A percentile compares a stretch with the other conserved stretches of the same genome.
These are phyloP conservation scores for Octodon degus DNA, from an alignment of 2,113 vertebrate genomes.

Conservation along the genomic window DNA sequence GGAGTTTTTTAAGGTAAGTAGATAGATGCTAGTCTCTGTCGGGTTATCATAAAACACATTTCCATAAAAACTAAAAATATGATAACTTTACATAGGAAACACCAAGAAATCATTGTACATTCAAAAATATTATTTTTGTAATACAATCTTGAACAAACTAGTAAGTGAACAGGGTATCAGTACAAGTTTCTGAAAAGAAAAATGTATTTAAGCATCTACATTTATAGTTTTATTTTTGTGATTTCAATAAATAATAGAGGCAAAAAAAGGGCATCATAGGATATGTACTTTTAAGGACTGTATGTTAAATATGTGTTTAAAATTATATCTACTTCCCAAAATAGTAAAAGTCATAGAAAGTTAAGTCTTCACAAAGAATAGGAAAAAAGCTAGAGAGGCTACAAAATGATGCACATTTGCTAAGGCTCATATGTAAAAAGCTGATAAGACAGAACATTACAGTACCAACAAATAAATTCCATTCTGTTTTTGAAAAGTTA, in stretches of 20 bases:
- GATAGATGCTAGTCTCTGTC: constrained; percentile 4
- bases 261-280: not conserved
- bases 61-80: constrained; percentile 17
- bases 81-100: not conserved
- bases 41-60: not conserved
- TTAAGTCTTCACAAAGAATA: not conserved
- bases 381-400: not conserved
- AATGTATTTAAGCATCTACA: not conserved
- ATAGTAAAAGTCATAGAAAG: not conserved
- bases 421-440: constrained; percentile 23
- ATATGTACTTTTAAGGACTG: not conserved
- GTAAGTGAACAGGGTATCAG: not conserved
- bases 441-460: not conserved
- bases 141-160: not conserved
- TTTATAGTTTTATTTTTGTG: constrained; percentile 13
- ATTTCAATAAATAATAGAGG: constrained; percentile 8
- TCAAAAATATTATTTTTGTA: not conserved
- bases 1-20: constrained; percentile 95
- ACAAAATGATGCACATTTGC: not conserved
- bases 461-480: not conserved
- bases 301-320: not conserved
- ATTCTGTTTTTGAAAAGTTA: constrained; percentile 23
- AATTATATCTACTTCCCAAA: not conserved
- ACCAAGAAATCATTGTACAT: not conserved
- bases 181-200: constrained; percentile 6